Percentiles rank a stretch among this genome's conserved stretches.
Evolutionary conservation across 2,888 invertebrate genomes (phyloP).

Genomic region (Sussaba pulchella): DNA sequence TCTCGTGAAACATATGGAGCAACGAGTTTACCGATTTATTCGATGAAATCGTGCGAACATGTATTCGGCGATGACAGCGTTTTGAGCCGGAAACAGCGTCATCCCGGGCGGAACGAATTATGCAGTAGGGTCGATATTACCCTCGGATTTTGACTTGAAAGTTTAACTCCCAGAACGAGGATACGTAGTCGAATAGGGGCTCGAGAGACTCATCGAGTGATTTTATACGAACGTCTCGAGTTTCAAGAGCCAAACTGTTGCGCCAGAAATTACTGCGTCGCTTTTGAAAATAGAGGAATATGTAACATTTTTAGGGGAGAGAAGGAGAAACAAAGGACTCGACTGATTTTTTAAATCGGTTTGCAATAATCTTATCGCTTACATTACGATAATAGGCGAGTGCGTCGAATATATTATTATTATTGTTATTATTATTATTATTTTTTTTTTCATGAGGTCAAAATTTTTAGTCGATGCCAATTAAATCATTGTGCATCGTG

Average conservation of each 20-base stretch:
- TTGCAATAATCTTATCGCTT: neutral
- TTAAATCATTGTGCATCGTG: conserved; percentile 58
- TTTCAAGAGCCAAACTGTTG: conserved; percentile 75
- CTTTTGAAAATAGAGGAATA: conserved; percentile 44
- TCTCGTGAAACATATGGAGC: no score
- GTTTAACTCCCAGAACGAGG: no score
- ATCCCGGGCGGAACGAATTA: no score
- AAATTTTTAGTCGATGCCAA: conserved; percentile 35
- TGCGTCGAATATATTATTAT: neutral
- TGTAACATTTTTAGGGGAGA: neutral
- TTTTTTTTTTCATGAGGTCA: neutral
- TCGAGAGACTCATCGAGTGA: conserved; percentile 61
- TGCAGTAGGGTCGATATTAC: no score
- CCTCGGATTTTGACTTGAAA: no score
- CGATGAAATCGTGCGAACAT: no score
- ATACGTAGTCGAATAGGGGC: no score
- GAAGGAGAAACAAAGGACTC: neutral
- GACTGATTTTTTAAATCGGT: neutral
- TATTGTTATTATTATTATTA: no score
- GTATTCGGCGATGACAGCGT: no score
- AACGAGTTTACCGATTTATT: no score
- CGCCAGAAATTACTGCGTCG: conserved; percentile 47
- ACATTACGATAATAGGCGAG: neutral
- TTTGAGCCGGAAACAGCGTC: no score
- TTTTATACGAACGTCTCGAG: conserved; percentile 36